Base-by-base conservation (phyloP, 2,888 invertebrate species). In the Eurytoma californica region DNA sequence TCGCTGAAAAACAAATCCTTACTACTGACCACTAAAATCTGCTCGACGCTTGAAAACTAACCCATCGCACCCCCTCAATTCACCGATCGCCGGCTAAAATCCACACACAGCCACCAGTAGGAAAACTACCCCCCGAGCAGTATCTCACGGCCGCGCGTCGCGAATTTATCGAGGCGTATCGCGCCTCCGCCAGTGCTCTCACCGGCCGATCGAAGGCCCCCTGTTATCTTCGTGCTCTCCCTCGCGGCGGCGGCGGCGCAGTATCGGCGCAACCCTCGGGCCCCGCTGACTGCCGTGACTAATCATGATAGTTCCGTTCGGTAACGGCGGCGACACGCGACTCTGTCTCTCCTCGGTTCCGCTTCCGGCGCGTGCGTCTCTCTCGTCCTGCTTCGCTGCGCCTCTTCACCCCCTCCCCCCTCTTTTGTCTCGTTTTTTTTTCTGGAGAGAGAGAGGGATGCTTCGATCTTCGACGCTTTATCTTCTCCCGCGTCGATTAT, bases 271-370 rank as follows among this genome's bases (percentile, higher is more conserved):
- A 63, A 63, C 18, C n/a, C 39, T 9, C 39, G 39, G 39, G 24
- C 57, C 47, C 57, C 51, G 58, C 16, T 30, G 82, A 84, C 88
- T 87, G 84, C 88, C 89, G 88, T 90, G 90, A 90, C 90, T 90
- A 90, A 90, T 90, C 90, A 89, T 87, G 89, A 90, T 90, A 89
- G 90, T 90, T 90, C 90, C 90, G 90, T 86, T 85, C 86, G 89
- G 88, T 88, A 90, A 90, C 87, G 89, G 87, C 88, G 84, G 87
- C 86, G 88, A 79, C 77, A 81, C 81, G 81, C 81, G 79, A 68
- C 85, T 83, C 82, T 80, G n/a, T n/a, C 83, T 81, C 83, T 82
- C 84, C 83, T 82, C 83, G 65, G 72, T 60, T 78, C 68, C 69
- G 24, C 66, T 60, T 72, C 68, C 74, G 74, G 72, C 83, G 84